Conservation (phyloP, 1,140 invertebrate species). For the Triops longicaudatus region DNA sequence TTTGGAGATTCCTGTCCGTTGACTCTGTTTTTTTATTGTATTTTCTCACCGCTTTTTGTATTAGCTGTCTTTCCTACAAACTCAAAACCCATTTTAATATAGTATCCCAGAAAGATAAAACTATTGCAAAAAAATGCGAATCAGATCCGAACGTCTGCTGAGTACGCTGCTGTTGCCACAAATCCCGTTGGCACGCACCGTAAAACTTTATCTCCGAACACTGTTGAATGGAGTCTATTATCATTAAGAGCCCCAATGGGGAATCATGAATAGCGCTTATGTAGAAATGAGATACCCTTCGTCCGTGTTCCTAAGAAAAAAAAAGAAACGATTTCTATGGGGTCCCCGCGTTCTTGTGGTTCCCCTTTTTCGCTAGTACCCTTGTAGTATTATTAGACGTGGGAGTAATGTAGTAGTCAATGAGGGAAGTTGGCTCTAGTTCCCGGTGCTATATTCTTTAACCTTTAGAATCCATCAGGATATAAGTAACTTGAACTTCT, state of each 20-base stretch:
- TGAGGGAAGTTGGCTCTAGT: not conserved
- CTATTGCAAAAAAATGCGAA: too few relatives aligned
- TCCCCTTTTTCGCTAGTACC: not conserved
- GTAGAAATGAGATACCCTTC: not conserved
- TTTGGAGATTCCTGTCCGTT: not conserved
- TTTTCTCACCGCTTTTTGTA: too few relatives aligned
- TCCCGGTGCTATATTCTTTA: not conserved
- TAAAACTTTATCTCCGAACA: not conserved
- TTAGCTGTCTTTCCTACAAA: too few relatives aligned
- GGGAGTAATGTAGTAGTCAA: not conserved
- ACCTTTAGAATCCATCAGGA: not conserved
- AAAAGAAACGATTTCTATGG: not conserved
- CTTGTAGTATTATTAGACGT: conserved; percentile 1
- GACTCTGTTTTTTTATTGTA: not conserved
- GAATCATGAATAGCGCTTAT: not conserved
- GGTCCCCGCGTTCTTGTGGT: not conserved
- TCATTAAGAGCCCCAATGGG: not conserved
- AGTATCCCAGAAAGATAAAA: too few relatives aligned
- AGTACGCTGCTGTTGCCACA: not conserved
- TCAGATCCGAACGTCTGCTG: too few relatives aligned
- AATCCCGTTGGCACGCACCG: not conserved
- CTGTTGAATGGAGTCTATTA: not conserved
- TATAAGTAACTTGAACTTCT: not conserved
- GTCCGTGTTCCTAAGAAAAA: not conserved
- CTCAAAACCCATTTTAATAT: too few relatives aligned